These are phyloP conservation scores for Perccottus glenii DNA, from an alignment of 2,113 vertebrate species.

Conservation along the genomic window DNA sequence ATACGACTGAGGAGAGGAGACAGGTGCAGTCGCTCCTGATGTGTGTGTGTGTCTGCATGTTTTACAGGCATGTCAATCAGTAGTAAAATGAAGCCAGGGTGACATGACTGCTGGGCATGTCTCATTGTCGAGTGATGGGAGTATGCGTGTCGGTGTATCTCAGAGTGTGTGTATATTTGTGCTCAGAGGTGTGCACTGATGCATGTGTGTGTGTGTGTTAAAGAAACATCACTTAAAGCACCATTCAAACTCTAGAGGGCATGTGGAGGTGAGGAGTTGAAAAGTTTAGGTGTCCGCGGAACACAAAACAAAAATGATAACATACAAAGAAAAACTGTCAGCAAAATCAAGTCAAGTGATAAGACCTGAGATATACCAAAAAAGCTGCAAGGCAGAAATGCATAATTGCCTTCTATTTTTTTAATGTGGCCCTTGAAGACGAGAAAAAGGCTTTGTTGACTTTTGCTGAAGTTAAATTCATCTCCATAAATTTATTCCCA, in stretches of 20 bases:
- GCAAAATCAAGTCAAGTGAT: conserved; percentile 27
- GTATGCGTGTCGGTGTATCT: conserved; percentile 7
- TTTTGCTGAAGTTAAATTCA: no score
- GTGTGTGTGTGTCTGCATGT: conserved; percentile 25
- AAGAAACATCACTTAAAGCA: conserved; percentile 42
- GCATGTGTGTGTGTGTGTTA: not conserved
- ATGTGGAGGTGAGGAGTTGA: conserved; percentile 73
- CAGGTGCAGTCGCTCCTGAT: conserved; percentile 65
- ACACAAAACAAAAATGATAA: conserved; percentile 14
- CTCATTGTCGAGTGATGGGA: conserved; percentile 40
- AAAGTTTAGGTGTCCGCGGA: conserved; percentile 73
- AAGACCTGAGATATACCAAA: not conserved
- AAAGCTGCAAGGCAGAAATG: not conserved
- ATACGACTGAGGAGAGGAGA: conserved; percentile 78
- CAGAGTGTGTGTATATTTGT: conserved; percentile 11
- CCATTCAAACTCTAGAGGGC: conserved; percentile 59
- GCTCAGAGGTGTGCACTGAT: not conserved
- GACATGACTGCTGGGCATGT: conserved; percentile 66
- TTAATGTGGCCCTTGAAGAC: no score
- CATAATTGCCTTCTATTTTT: no score
- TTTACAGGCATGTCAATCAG: conserved; percentile 67
- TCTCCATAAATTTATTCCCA: no score
- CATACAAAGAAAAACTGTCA: conserved; percentile 27
- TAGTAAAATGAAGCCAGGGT: conserved; percentile 52
- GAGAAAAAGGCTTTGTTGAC: no score